Percentiles rank a stretch among this genome's conserved stretches.
Evolutionary conservation across 2,888 invertebrate species (phyloP).

Genomic region (Macaria notata): DNA sequence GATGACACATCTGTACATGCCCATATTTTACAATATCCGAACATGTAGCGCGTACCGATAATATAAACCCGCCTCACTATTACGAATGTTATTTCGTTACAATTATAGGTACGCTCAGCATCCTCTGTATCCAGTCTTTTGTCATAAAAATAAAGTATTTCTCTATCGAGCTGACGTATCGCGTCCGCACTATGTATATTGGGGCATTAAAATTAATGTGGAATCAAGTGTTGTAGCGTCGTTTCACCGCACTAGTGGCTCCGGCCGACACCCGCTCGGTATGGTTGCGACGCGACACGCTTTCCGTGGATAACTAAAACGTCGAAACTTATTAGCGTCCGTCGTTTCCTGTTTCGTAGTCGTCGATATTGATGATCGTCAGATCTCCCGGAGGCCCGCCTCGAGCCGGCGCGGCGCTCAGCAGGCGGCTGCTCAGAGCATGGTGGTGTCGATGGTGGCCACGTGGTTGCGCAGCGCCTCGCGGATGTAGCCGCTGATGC

Average conservation of each 20-base stretch:
- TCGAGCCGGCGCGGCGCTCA: no score
- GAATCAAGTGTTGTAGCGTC: slow-evolving; percentile 28
- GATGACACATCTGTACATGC: slow-evolving; percentile 27
- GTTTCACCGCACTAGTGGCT: slow-evolving; percentile 6
- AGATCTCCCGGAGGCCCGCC: no score
- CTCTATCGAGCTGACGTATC: slow-evolving; percentile 20
- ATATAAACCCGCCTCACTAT: slow-evolving; percentile 33
- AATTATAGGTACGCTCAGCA: slow-evolving; percentile 35
- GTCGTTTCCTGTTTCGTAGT: no score
- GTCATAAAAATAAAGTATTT: slow-evolving; percentile 28
- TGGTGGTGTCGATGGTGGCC: slow-evolving; percentile 67
- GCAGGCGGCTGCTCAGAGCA: slow-evolving; percentile 41
- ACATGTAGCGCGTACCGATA: slow-evolving; percentile 11
- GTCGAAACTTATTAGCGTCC: no score
- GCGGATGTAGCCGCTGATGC: slow-evolving; percentile 91
- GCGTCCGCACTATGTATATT: slow-evolving; percentile 27
- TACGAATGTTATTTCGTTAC: slow-evolving; percentile 25
- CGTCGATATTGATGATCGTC: no score
- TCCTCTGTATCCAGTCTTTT: slow-evolving; percentile 34
- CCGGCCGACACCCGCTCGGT: neutral
- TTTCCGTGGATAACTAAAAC: no score
- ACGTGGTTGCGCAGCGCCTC: slow-evolving; percentile 88
- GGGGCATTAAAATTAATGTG: slow-evolving; percentile 37
- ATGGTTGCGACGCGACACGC: no score
- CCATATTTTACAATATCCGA: slow-evolving; percentile 9